Evolutionary conservation across 2,888 invertebrate genomes (phyloP).

Genomic region (Cenopis cana): DNA sequence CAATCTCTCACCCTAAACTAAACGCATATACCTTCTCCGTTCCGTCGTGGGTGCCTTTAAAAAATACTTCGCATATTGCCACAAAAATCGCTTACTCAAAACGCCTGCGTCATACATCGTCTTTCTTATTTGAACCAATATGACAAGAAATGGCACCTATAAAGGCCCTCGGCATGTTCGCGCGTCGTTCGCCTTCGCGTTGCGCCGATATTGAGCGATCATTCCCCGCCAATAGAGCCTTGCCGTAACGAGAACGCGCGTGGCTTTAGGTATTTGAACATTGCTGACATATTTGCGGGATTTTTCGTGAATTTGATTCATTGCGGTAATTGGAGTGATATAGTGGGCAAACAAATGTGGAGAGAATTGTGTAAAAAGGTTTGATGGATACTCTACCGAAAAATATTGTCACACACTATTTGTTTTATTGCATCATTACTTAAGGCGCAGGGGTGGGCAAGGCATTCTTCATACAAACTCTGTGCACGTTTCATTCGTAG

Average conservation of each 20-base stretch:
- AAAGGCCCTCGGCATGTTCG: neutral
- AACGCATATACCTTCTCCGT: no score
- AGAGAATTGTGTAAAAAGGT: neutral
- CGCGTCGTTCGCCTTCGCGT: neutral
- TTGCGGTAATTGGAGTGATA: neutral
- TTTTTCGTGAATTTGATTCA: neutral
- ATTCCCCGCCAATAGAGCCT: slow-evolving; percentile 2
- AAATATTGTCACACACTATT: no score
- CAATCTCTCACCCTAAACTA: no score
- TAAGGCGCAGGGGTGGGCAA: no score
- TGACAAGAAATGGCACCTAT: neutral
- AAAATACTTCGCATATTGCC: no score
- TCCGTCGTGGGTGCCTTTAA: no score
- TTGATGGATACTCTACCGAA: no score
- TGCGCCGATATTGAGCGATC: slow-evolving; percentile 4
- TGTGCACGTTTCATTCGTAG: no score
- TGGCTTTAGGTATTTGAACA: neutral
- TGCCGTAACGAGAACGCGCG: neutral
- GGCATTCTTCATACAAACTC: no score
- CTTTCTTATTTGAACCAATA: neutral
- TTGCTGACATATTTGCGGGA: neutral
- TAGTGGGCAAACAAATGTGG: neutral
- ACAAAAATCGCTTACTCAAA: neutral
- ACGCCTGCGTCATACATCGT: neutral
- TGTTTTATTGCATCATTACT: no score